Evolutionary conservation across 2,113 vertebrate genomes (phyloP).

Genomic region (Poecile atricapillus): DNA sequence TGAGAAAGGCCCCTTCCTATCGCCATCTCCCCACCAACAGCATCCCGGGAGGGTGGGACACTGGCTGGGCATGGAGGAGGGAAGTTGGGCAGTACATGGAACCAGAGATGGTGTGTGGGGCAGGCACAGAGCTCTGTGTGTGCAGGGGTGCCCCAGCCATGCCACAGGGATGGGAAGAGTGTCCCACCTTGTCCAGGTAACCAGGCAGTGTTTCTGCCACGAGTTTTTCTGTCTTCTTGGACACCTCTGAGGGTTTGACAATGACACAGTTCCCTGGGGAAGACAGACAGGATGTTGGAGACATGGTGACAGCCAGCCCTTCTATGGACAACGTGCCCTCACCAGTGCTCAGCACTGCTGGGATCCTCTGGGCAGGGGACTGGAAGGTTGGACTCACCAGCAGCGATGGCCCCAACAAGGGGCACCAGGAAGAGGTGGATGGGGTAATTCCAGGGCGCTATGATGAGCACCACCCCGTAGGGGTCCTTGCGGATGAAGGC

Average conservation of each 20-base stretch:
- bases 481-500: slow-evolving; percentile 86
- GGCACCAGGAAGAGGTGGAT: slow-evolving; percentile 79
- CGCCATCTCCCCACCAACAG: not conserved
- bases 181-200: slow-evolving; percentile 81
- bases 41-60: not conserved
- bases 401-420: slow-evolving; percentile 85
- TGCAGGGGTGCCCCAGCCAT: not conserved
- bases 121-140: not conserved
- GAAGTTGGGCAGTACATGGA: not conserved
- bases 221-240: slow-evolving; percentile 67
- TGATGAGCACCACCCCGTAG: slow-evolving; percentile 82
- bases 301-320: not conserved
- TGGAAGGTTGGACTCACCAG: slow-evolving; percentile 69
- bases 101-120: not conserved
- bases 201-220: slow-evolving; percentile 67
- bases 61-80: not conserved
- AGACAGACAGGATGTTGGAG: not conserved
- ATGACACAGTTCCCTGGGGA: slow-evolving; percentile 80
- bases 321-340: fast-evolving
- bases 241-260: slow-evolving; percentile 78
- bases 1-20: fast-evolving
- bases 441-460: slow-evolving; percentile 83
- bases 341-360: not conserved
- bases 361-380: fast-evolving
- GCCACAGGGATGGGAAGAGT: not conserved